These are phyloP conservation scores for Sander lucioperca DNA, from an alignment of 2,113 vertebrate species.

Conservation along the genomic window DNA sequence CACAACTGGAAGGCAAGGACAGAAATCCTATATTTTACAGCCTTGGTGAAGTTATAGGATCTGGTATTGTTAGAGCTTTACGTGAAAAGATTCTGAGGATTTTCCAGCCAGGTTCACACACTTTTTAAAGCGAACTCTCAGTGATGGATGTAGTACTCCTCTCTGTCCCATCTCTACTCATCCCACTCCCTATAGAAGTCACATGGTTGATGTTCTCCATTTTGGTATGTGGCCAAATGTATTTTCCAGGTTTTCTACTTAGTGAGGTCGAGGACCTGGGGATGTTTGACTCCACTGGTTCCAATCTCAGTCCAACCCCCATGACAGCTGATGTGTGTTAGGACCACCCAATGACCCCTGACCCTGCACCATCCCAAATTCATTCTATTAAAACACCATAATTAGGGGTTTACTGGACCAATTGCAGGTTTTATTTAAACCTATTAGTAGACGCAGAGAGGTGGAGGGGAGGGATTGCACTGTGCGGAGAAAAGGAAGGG, in stretches of 20 bases:
- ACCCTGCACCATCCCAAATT: conserved; percentile 87
- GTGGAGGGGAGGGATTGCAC: conserved; percentile 28
- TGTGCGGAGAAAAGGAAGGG: conserved; percentile 30
- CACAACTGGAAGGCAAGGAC: not conserved
- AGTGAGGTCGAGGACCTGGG: conserved; percentile 77
- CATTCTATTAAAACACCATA: conserved; percentile 93
- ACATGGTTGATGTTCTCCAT: conserved; percentile 70
- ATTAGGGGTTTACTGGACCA: conserved; percentile 93
- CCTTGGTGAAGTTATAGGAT: not conserved
- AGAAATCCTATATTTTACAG: not conserved
- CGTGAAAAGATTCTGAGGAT: conserved; percentile 10
- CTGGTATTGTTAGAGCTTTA: conserved; percentile 4
- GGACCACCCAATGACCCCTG: conserved; percentile 87
- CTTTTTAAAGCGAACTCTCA: conserved; percentile 24
- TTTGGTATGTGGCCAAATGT: conserved; percentile 76
- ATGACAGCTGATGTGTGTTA: conserved; percentile 88
- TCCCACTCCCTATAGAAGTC: conserved; percentile 30
- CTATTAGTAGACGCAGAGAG: conserved; percentile 83
- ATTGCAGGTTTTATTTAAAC: conserved; percentile 93
- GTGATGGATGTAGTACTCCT: conserved; percentile 51
- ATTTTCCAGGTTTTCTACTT: conserved; percentile 86
- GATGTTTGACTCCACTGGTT: conserved; percentile 84
- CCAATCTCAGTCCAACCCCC: conserved; percentile 79
- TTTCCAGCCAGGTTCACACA: conserved; percentile 41
- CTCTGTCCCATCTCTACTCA: conserved; percentile 33